A percentile compares a stretch with the other conserved stretches of the same genome.
These are phyloP conservation scores for Pelodytes ibericus DNA, from an alignment of 2,797 vertebrate species.

Conservation along the genomic window DNA sequence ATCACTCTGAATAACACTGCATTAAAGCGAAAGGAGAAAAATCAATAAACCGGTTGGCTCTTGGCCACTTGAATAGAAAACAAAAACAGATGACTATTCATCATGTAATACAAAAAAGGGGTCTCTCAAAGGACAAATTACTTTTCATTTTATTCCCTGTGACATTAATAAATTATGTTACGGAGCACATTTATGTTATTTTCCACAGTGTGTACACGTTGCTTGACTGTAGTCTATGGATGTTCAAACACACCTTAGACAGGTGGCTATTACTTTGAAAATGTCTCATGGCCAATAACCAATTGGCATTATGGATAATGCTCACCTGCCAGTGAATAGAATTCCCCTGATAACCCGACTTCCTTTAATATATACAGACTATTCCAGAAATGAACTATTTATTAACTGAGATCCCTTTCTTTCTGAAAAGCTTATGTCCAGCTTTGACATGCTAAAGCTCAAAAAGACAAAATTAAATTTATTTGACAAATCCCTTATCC, in stretches of 20 bases:
- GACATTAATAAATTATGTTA: constrained; percentile 64
- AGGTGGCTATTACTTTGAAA: constrained; percentile 64
- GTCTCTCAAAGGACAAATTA: constrained; percentile 53
- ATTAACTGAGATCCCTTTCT: constrained; percentile 36
- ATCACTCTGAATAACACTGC: not conserved
- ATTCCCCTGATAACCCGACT: constrained; percentile 62
- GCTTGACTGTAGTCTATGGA: constrained; percentile 64
- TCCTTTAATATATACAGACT: constrained; percentile 61
- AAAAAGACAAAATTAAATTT: constrained; percentile 35
- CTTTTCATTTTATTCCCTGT: constrained; percentile 60
- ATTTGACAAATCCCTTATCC: constrained; percentile 45
- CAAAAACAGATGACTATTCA: constrained; percentile 62
- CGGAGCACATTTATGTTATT: constrained; percentile 61
- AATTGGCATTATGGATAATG: constrained; percentile 50
- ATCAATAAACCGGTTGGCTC: constrained; percentile 51
- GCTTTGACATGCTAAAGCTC: constrained; percentile 33
- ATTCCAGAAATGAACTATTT: constrained; percentile 56
- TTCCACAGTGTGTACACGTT: constrained; percentile 58
- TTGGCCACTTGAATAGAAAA: constrained; percentile 40
- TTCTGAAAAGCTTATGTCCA: constrained; percentile 20
- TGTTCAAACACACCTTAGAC: constrained; percentile 73
- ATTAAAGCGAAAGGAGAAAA: constrained; percentile 54
- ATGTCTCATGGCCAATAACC: constrained; percentile 62
- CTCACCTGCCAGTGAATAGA: constrained; percentile 60
- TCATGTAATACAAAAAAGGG: constrained; percentile 63